Evolutionary conservation across 1,140 invertebrate species (phyloP).

Genomic region (Rhizoglyphus robini): DNA sequence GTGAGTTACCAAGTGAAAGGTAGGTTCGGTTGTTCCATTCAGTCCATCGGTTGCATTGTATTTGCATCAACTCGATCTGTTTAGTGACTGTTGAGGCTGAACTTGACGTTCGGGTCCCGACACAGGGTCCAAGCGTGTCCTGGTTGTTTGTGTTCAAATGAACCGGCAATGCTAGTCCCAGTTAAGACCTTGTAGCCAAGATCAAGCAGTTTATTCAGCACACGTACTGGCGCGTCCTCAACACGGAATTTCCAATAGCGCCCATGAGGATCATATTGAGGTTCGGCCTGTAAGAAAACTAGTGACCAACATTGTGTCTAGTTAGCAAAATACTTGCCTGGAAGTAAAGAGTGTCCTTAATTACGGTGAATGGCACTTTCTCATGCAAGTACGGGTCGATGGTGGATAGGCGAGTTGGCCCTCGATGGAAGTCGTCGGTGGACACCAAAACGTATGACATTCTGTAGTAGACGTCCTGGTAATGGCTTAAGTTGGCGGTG

Average conservation of each 20-base stretch:
- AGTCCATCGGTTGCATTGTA: too few species aligned
- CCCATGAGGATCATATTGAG: slow-evolving; percentile 17
- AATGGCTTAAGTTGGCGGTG: neutral
- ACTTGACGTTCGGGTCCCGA: neutral
- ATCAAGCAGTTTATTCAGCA: slow-evolving; percentile 12
- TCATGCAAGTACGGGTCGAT: slow-evolving; percentile 19
- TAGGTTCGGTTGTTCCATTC: too few species aligned
- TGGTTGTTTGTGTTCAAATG: neutral
- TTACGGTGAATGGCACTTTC: slow-evolving; percentile 12
- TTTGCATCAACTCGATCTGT: too few species aligned
- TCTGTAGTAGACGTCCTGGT: neutral
- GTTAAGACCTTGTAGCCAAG: slow-evolving; percentile 15
- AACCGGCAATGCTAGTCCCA: neutral
- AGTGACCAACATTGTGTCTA: neutral
- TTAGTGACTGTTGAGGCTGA: too few species aligned
- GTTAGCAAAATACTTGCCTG: slow-evolving; percentile 5
- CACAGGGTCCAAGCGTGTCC: slow-evolving; percentile 18
- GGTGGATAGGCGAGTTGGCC: slow-evolving; percentile 15
- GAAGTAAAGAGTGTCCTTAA: slow-evolving; percentile 15
- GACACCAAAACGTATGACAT: slow-evolving; percentile 18
- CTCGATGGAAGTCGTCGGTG: slow-evolving; percentile 19
- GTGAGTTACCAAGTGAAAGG: too few species aligned
- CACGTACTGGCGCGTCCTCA: slow-evolving; percentile 17
- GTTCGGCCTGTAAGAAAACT: slow-evolving; percentile 7
- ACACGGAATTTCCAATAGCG: slow-evolving; percentile 18